Conservation (phyloP, 2,888 invertebrate genomes). For the Cactoblastis cactorum region DNA sequence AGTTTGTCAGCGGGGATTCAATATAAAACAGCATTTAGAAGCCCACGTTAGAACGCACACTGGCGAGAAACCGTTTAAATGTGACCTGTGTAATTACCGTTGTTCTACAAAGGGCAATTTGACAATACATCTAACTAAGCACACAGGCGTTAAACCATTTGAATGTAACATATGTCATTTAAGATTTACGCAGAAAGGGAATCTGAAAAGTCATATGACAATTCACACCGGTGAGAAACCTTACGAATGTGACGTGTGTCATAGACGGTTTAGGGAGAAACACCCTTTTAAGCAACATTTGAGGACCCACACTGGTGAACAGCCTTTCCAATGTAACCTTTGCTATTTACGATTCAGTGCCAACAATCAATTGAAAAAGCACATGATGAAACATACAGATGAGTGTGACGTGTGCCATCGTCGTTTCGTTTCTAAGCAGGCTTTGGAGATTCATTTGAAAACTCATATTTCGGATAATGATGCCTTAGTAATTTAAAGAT, state of each 20-base stretch:
- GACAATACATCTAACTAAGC: conserved; percentile 4
- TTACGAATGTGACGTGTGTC: conserved; percentile 6
- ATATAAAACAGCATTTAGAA: conserved; percentile 7
- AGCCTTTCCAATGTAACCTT: conserved; percentile 6
- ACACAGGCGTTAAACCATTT: conserved; percentile 11
- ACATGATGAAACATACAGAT: conserved; percentile 5
- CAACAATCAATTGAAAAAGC: conserved; percentile 5
- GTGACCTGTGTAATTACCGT: not conserved
- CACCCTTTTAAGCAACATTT: conserved; percentile 7
- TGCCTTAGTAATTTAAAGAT: not conserved
- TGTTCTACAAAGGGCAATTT: conserved; percentile 6
- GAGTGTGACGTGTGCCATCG: conserved; percentile 2
- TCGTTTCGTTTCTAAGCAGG: not conserved
- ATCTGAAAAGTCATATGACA: conserved; percentile 10
- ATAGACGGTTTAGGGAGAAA: conserved; percentile 3
- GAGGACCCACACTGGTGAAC: conserved; percentile 6
- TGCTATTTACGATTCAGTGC: conserved; percentile 4
- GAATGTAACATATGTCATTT: conserved; percentile 9
- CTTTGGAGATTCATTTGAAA: conserved; percentile 5
- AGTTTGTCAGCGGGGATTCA: not conserved
- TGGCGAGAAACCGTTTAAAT: conserved; percentile 7
- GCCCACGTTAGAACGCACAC: conserved; percentile 2
- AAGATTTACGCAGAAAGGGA: conserved; percentile 6
- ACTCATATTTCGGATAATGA: not conserved
- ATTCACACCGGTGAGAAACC: not conserved